Percentiles rank a stretch among this genome's conserved stretches.
These are phyloP conservation scores for Galleria mellonella DNA, from an alignment of 1,140 invertebrate species.

Conservation along the genomic window DNA sequence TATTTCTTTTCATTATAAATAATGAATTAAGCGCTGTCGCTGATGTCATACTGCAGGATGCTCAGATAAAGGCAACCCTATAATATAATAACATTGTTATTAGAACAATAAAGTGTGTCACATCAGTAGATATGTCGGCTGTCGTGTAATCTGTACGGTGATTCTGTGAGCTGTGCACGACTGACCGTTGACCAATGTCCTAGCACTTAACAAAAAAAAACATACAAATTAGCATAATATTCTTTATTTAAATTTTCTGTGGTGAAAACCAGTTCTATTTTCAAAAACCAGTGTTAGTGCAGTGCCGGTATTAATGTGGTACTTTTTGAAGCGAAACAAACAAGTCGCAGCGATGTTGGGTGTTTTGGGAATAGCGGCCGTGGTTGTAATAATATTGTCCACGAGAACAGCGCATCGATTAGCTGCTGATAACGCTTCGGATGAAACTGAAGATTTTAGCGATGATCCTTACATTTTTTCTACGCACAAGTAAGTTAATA, in stretches of 20 bases:
- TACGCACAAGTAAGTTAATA: constrained; percentile 45
- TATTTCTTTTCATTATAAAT: too few species aligned
- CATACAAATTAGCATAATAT: too few species aligned
- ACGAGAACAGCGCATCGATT: constrained; percentile 36
- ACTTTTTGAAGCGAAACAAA: constrained; percentile 55
- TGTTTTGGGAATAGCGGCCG: constrained; percentile 34
- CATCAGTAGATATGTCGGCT: constrained; percentile 27
- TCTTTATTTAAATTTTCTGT: too few species aligned
- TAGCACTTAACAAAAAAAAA: too few species aligned
- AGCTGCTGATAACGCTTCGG: constrained; percentile 16
- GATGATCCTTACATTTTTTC: constrained; percentile 52
- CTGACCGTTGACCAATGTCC: not conserved
- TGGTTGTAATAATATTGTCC: constrained; percentile 47
- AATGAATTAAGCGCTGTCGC: constrained; percentile 8
- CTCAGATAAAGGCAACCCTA: constrained; percentile 45
- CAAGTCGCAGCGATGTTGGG: constrained; percentile 55
- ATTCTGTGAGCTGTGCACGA: constrained; percentile 24
- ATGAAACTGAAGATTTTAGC: constrained; percentile 50
- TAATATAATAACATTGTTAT: constrained; percentile 48
- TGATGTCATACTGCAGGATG: constrained; percentile 12
- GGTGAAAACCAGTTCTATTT: too few species aligned
- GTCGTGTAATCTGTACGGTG: constrained; percentile 46
- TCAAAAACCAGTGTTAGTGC: too few species aligned
- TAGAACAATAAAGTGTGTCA: constrained; percentile 62
- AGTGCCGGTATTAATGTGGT: constrained; percentile 39